Percentiles rank a stretch among this genome's conserved stretches.
phyloP scores from a whole-genome alignment of 2,113 vertebrate species.

The Odocoileus hemionus region DNA sequence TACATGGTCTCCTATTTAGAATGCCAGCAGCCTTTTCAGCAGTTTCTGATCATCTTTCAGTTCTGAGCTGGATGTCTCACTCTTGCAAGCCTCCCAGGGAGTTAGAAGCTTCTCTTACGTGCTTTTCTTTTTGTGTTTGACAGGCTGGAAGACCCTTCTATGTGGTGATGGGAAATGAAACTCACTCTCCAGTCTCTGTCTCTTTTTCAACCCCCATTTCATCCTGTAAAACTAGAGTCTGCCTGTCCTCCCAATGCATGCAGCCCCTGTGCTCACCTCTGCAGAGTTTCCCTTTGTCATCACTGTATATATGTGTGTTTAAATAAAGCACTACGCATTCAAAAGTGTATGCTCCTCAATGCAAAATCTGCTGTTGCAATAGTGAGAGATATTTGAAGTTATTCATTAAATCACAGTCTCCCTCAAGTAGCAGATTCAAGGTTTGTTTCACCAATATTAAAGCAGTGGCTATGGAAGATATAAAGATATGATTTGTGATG shows the following conservation, averaged over 20 bases:
- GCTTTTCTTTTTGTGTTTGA: conserved; percentile 65
- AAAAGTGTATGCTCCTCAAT: conserved; percentile 72
- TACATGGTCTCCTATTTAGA: not conserved
- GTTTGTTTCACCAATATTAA: conserved; percentile 39
- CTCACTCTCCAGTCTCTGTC: conserved; percentile 66
- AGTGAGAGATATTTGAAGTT: conserved; percentile 61
- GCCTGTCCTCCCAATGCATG: conserved; percentile 78
- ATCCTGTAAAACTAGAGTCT: conserved; percentile 69
- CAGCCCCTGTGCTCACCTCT: conserved; percentile 71
- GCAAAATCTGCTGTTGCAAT: conserved; percentile 49
- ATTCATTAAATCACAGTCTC: conserved; percentile 64
- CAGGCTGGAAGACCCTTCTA: conserved; percentile 85
- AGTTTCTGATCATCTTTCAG: not conserved
- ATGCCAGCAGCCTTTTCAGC: not conserved
- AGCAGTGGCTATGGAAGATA: not conserved
- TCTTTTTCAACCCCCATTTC: conserved; percentile 73
- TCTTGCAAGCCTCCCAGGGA: not conserved
- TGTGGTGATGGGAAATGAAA: conserved; percentile 84
- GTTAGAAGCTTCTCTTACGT: not conserved
- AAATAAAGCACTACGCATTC: conserved; percentile 86
- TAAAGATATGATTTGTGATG: conserved; percentile 11
- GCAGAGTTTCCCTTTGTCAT: conserved; percentile 70
- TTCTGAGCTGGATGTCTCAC: not conserved
- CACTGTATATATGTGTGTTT: conserved; percentile 81
- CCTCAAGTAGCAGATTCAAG: not conserved